Evolutionary conservation across 1,140 invertebrate genomes (phyloP).

Genomic region (Drosophila pallidifrons): DNA sequence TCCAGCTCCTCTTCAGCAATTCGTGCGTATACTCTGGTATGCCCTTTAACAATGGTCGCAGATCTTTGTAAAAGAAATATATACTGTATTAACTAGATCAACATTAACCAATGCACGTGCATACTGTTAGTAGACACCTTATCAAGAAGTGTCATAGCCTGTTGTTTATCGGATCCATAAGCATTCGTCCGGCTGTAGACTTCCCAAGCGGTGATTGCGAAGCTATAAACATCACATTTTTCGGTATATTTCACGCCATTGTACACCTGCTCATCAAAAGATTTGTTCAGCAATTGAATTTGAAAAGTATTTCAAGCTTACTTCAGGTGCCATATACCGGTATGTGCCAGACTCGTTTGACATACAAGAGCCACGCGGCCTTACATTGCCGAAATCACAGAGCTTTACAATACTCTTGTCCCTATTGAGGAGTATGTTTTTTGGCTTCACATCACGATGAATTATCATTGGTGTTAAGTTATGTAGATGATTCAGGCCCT

Average conservation of each 20-base stretch:
- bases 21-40: too few species aligned
- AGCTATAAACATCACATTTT: conserved; percentile 1
- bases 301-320: too few species aligned
- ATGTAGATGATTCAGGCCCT: neutral
- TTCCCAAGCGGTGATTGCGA: neutral
- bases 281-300: too few species aligned
- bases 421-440: neutral
- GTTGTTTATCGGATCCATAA: too few species aligned
- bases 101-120: too few species aligned
- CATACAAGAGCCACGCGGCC: neutral
- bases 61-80: too few species aligned
- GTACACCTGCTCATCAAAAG: neutral
- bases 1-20: too few species aligned
- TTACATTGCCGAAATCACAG: neutral
- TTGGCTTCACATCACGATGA: neutral
- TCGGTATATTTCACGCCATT: neutral
- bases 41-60: too few species aligned
- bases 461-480: neutral
- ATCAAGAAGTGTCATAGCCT: too few species aligned
- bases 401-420: neutral
- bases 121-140: too few species aligned
- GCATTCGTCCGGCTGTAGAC: neutral
- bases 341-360: neutral
- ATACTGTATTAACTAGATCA: too few species aligned
- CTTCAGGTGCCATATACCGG: neutral